These are phyloP conservation scores for Gallirallus australis DNA, from an alignment of 2,797 vertebrate species.

Conservation along the genomic window DNA sequence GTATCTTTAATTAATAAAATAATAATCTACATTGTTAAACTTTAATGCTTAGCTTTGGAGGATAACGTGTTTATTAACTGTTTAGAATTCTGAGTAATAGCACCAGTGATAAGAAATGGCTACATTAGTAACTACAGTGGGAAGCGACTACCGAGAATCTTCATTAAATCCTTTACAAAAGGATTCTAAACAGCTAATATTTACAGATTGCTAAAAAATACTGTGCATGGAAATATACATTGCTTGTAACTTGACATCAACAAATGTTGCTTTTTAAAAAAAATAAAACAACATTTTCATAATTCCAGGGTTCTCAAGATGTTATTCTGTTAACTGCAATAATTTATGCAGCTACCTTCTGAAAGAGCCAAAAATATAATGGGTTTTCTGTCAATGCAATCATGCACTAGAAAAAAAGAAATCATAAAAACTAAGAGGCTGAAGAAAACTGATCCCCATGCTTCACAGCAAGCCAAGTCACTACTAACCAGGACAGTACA, in stretches of 20 bases:
- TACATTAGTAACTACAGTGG: background rate
- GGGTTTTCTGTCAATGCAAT: conserved; percentile 51
- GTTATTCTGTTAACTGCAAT: conserved; percentile 32
- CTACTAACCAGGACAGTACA: conserved; percentile 12
- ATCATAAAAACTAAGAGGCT: conserved; percentile 31
- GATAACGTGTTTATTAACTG: background rate
- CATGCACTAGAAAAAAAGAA: conserved; percentile 2
- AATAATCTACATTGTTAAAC: background rate
- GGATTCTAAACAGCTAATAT: background rate
- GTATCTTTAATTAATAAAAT: background rate
- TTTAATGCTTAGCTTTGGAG: background rate
- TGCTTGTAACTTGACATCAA: background rate
- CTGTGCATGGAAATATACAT: background rate
- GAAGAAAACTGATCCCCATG: conserved; percentile 42
- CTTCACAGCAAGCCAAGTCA: conserved; percentile 26
- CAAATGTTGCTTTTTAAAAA: background rate
- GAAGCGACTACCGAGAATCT: background rate
- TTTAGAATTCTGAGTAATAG: background rate
- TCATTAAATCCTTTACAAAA: conserved; percentile 24
- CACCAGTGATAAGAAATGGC: background rate
- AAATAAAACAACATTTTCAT: background rate
- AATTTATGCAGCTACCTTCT: conserved; percentile 35
- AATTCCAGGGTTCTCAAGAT: conserved; percentile 13
- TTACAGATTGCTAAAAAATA: background rate
- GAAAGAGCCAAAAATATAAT: conserved; percentile 30